Conservation (phyloP, 2,888 invertebrate species). For the Mythimna vitellina region DNA sequence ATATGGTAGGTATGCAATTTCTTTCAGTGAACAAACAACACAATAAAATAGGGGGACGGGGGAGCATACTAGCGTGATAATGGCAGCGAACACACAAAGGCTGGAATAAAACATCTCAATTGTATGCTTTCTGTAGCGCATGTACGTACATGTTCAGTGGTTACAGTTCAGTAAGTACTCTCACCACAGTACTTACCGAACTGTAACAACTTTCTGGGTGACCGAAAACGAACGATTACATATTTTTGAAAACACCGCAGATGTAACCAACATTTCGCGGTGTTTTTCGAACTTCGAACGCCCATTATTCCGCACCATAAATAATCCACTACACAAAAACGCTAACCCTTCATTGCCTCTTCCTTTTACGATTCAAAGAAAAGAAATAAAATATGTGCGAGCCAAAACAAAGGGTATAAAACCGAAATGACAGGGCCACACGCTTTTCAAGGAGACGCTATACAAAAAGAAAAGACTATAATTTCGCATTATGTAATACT, state of each 20-base stretch:
- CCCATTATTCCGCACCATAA: constrained; percentile 88
- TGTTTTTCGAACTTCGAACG: constrained; percentile 69
- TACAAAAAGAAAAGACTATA: constrained; percentile 85
- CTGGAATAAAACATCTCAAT: constrained; percentile 64
- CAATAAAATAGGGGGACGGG: constrained; percentile 69
- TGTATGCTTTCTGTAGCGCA: constrained; percentile 60
- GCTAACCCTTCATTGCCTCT: constrained; percentile 90
- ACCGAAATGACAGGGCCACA: constrained; percentile 89
- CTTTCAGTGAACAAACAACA: constrained; percentile 79
- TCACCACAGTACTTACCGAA: constrained; percentile 16
- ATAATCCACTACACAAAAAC: constrained; percentile 86
- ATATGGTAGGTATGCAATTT: constrained; percentile 79
- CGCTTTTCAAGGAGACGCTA: constrained; percentile 82
- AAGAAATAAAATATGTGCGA: constrained; percentile 88
- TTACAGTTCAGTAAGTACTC: too few species aligned
- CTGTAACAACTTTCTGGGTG: constrained; percentile 52
- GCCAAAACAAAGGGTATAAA: constrained; percentile 89
- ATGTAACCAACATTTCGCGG: constrained; percentile 80
- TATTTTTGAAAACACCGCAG: constrained; percentile 78
- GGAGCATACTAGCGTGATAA: constrained; percentile 79
- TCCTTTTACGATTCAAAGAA: constrained; percentile 89
- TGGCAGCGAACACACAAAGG: constrained; percentile 72
- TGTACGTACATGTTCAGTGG: constrained; percentile 13
- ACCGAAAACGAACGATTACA: constrained; percentile 67
- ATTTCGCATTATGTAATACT: constrained; percentile 90